Percentiles rank a stretch among this genome's conserved stretches.
Evolutionary conservation across 2,113 vertebrate genomes (phyloP).

Genomic region (Oriolus oriolus): DNA sequence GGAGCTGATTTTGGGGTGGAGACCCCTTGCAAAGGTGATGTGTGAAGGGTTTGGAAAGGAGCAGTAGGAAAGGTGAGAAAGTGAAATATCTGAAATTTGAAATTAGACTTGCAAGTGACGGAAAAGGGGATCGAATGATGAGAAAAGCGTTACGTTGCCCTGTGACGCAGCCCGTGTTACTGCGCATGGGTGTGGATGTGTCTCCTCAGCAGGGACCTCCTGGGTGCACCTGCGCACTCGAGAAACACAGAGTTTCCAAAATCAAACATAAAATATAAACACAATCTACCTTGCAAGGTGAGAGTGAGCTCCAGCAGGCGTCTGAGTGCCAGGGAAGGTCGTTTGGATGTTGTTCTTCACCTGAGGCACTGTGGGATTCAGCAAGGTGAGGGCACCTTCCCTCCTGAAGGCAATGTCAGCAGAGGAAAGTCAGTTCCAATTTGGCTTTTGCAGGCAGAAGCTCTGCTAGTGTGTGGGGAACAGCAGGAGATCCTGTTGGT

Average conservation of each 20-base stretch:
- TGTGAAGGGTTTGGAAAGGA: background rate
- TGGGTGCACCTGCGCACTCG: fast-evolving
- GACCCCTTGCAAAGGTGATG: background rate
- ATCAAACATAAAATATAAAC: background rate
- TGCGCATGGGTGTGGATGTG: fast-evolving
- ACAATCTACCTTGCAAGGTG: background rate
- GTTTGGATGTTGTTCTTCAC: background rate
- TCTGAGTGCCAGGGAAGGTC: background rate
- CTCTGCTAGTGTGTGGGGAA: fast-evolving
- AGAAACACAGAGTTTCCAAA: background rate
- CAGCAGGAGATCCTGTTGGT: fast-evolving
- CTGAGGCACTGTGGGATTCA: fast-evolving
- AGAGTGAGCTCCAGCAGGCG: background rate
- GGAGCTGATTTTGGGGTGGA: background rate
- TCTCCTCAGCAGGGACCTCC: background rate
- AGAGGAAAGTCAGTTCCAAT: background rate
- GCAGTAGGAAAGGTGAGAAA: fast-evolving
- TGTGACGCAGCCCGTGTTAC: background rate
- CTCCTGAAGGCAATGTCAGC: background rate
- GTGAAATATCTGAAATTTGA: background rate
- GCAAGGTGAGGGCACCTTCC: background rate
- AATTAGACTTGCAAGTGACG: background rate
- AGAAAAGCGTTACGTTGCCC: fast-evolving
- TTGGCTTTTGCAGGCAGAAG: background rate
- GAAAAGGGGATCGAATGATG: background rate